Base-by-base conservation (phyloP, 2,113 vertebrate genomes). In the Alectura lathami region DNA sequence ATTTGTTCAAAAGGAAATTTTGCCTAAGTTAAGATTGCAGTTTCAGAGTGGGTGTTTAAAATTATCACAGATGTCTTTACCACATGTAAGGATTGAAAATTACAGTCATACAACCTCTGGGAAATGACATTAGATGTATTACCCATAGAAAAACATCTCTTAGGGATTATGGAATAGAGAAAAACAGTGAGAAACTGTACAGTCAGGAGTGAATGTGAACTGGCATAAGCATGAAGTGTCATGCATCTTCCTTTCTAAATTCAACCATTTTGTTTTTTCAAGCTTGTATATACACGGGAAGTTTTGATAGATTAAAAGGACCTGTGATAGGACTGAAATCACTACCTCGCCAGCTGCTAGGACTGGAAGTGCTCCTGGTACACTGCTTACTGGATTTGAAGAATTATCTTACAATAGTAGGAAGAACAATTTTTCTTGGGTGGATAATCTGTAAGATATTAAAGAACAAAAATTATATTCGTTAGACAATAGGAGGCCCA, bases 1-100 rank as follows among this genome's bases (percentile, higher is more conserved):
- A 77, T 79, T 94, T 79, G 64, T 70, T 68, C 42, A 51, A 72
- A 93, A 57, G 8, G 38, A 48, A 69, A 73, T 90, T 89, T 77
- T 88, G 9, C 32, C 57, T 79, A 60, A 89, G 24, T 73, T 72
- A 73, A 72, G 76, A 40, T n/a, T 78, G 23, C 64, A 67, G 0
- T 96, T 82, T 87, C 53, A 64, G 70, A 34, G 43, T 79, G 85
- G 26, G 27, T 72, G 20, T 82, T 81, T 64, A 48, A 88, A 68
- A 87, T 95, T 93, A 74, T 86, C 63, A 75, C 48, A 91, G 73
- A 92, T 93, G 83, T 86, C 88, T 94, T 59, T 68, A 80, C 47
- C 36, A 66, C 0, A 3, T 40, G 50, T 47, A 68, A 45, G 43
- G n/a, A 14, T 27, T 91, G 56, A 30, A 93, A 94, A 95, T 91